These are phyloP conservation scores for Gavia stellata DNA, from an alignment of 2,113 vertebrate genomes.

Conservation along the genomic window DNA sequence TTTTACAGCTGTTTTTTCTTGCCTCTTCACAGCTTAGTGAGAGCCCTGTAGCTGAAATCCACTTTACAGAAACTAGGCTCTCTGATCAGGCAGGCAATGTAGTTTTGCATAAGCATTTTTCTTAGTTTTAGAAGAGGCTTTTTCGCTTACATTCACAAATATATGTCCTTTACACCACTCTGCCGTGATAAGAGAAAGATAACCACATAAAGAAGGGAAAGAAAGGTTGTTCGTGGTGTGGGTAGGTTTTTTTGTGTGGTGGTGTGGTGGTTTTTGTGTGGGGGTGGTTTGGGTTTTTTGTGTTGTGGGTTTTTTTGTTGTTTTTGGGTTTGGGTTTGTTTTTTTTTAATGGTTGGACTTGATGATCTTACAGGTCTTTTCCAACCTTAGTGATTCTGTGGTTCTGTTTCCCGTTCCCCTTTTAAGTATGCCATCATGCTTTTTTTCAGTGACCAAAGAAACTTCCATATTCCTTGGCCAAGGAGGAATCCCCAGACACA, in stretches of 20 bases:
- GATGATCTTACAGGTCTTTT: too few species aligned
- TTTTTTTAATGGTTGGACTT: too few species aligned
- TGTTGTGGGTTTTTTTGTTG: too few species aligned
- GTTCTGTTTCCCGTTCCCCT: neutral
- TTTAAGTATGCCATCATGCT: neutral
- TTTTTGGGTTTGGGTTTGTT: too few species aligned
- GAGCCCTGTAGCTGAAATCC: neutral
- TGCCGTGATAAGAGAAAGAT: neutral
- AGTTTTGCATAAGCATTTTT: neutral
- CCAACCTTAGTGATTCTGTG: too few species aligned
- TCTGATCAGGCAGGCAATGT: neutral
- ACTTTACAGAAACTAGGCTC: neutral
- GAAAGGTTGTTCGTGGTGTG: too few species aligned
- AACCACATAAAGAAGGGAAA: neutral
- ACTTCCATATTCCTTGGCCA: neutral
- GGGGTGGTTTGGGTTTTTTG: too few species aligned
- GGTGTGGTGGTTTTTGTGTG: too few species aligned
- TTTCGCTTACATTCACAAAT: neutral
- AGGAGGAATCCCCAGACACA: neutral
- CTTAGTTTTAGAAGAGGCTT: neutral
- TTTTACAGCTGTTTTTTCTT: neutral
- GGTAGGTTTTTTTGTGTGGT: too few species aligned
- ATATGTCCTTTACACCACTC: neutral
- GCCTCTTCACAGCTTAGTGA: neutral
- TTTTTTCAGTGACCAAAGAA: constrained; percentile 19